Evolutionary conservation across 2,888 invertebrate species (phyloP), one percentile per base, ranked within the genome.

Genomic region (Plagiodera versicolora): DNA sequence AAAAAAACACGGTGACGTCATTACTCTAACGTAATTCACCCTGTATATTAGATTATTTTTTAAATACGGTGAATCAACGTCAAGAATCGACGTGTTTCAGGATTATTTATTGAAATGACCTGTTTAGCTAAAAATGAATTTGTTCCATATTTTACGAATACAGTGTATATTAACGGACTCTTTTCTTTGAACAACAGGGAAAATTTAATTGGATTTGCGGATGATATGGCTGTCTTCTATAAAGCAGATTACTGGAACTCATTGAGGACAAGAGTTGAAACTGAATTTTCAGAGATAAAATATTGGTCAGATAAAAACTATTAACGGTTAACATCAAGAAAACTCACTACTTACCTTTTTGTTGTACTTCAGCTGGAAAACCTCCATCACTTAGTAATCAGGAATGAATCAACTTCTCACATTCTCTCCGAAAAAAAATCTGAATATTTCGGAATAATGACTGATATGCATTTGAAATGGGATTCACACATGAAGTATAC

Each of bases 231-330:
- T 17, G 18, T 46, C 16, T 45, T 45, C 3, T 32, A 32, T 32
- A 11, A 47, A 47, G 47, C 47, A 20, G 47, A 47, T 47, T 1
- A 14, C 46, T 46, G 46, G 46, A 46, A 46, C 18, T 46, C 46
- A 18, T 46, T 46, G 3, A 46, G 5, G 19, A n/a, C 11, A 18
- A 19, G 8, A 10, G 45, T 45, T 14, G 45, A 45, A 45, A 45
- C 45, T 9, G 45, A 45, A 10, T 47, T 17, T 20, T 47, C 47
- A 19, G 32, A 32, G 5, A 47, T 47, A 19, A 19, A 19, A 47
- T 20, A 19, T 19, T 47, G 47, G 1, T 47, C 10, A n/a, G 47
- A 47, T 47, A 11, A 19, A 19, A 47, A 20, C 16, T 47, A 47
- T 47, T 47, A 47, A 47, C 47, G 11, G 47, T 47, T 19, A 9